A percentile compares a stretch with the other conserved stretches of the same genome.
These are phyloP conservation scores for Chrysolina americana DNA, from an alignment of 2,888 invertebrate genomes.

Conservation along the genomic window DNA sequence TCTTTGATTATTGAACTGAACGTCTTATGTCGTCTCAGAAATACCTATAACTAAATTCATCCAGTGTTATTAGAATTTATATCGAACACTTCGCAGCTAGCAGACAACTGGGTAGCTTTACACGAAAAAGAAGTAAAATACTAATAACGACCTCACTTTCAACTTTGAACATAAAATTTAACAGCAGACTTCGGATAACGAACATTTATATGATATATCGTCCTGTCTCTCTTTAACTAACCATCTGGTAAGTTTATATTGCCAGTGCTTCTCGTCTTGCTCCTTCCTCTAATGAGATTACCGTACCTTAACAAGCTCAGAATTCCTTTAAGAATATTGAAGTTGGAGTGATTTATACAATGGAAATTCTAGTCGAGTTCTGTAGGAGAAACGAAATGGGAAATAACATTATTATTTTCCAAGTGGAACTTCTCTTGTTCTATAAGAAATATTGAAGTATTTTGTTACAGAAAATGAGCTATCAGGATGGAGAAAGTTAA, in stretches of 20 bases:
- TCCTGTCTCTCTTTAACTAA: constrained; percentile 52
- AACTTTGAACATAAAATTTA: constrained; percentile 64
- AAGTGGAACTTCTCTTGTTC: not conserved
- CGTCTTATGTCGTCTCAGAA: too few species aligned
- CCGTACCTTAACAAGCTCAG: constrained; percentile 18
- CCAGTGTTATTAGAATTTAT: not conserved
- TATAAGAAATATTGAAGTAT: not conserved
- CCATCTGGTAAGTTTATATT: constrained; percentile 58
- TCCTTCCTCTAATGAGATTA: constrained; percentile 33
- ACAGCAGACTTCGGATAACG: constrained; percentile 59
- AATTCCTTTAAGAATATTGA: constrained; percentile 19
- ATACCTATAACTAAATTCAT: too few species aligned
- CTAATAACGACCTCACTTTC: constrained; percentile 60
- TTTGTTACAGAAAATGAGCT: not conserved
- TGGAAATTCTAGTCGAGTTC: not conserved
- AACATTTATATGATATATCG: constrained; percentile 57
- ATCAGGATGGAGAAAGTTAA: not conserved
- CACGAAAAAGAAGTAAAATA: constrained; percentile 44
- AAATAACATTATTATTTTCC: constrained; percentile 7
- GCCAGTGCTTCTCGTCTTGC: constrained; percentile 41
- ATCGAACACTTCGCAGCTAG: constrained; percentile 32
- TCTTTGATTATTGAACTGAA: too few species aligned
- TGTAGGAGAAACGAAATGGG: not conserved
- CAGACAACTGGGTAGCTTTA: constrained; percentile 35
- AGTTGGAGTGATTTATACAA: constrained; percentile 19